A percentile compares a stretch with the other conserved stretches of the same genome.
Evolutionary conservation across 2,797 vertebrate species (phyloP).

Genomic region (Sparus aurata): DNA sequence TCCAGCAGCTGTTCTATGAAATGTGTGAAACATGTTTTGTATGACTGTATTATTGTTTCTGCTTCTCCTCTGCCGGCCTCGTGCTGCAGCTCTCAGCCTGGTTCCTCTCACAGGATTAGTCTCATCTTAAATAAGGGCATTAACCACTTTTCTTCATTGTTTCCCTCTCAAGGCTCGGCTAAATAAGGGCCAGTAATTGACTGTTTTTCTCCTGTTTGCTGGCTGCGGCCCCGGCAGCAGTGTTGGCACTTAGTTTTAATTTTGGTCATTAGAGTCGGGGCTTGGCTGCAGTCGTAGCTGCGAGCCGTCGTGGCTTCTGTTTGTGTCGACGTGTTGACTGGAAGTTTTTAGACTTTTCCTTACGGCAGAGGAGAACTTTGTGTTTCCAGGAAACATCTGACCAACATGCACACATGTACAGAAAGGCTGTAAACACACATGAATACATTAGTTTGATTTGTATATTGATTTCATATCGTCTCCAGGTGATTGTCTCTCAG

Average conservation of each 20-base stretch:
- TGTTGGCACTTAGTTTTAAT: slow-evolving; percentile 37
- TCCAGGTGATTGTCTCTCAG: no score
- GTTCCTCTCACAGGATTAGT: slow-evolving; percentile 44
- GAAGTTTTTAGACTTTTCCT: background rate
- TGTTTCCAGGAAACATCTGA: background rate
- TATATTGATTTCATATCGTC: no score
- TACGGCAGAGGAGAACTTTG: slow-evolving; percentile 7
- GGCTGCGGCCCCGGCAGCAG: slow-evolving; percentile 16
- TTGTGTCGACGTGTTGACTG: slow-evolving; percentile 17
- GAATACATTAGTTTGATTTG: no score
- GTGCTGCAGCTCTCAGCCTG: background rate
- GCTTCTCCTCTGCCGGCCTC: background rate
- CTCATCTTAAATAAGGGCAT: slow-evolving; percentile 36
- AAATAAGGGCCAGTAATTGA: slow-evolving; percentile 36
- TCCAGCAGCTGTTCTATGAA: no score
- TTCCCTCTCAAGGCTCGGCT: slow-evolving; percentile 31
- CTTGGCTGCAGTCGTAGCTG: slow-evolving; percentile 27
- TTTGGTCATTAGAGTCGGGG: slow-evolving; percentile 45
- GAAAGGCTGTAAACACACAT: no score
- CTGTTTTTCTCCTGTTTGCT: slow-evolving; percentile 42
- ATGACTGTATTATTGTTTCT: background rate
- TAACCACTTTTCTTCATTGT: slow-evolving; percentile 19
- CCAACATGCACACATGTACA: no score
- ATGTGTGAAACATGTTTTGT: no score
- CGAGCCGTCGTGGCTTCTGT: slow-evolving; percentile 32